Conservation (phyloP, 2,888 invertebrate species). For the Ephialtes manifestator region DNA sequence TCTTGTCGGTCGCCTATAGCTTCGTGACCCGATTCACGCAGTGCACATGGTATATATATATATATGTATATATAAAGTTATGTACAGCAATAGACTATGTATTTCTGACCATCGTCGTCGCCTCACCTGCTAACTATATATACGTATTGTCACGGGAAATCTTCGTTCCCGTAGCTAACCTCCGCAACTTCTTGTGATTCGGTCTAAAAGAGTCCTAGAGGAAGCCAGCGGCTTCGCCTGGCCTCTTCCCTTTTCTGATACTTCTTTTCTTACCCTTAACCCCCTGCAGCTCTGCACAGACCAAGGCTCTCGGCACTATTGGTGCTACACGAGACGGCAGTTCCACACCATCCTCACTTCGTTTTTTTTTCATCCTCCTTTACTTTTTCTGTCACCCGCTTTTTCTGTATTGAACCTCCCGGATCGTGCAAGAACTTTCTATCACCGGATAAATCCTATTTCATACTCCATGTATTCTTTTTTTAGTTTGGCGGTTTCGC, state of each 20-base stretch:
- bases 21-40: constrained; percentile 7
- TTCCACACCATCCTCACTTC: constrained; percentile 1
- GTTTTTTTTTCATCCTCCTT: constrained; percentile 31
- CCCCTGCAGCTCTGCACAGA: constrained; percentile 9
- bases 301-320: constrained; percentile 27
- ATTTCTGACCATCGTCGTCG: constrained; percentile 15
- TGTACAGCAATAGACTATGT: constrained; percentile 1
- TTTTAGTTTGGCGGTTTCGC: constrained; percentile 61
- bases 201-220: constrained; percentile 60
- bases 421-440: constrained; percentile 68
- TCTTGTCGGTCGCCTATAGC: not conserved
- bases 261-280: constrained; percentile 43
- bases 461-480: constrained; percentile 63
- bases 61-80: not conserved
- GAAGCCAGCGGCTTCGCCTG: constrained; percentile 40
- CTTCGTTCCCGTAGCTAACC: constrained; percentile 53
- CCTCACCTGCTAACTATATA: constrained; percentile 6
- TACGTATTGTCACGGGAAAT: constrained; percentile 64
- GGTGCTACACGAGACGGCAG: constrained; percentile 7
- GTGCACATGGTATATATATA: not conserved
- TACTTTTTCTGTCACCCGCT: constrained; percentile 50
- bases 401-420: constrained; percentile 57
- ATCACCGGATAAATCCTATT: constrained; percentile 68
- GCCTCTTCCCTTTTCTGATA: constrained; percentile 4
- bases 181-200: constrained; percentile 58